Base-by-base conservation (phyloP, 2,888 invertebrate genomes). In the Hemistola chrysoprasaria region DNA sequence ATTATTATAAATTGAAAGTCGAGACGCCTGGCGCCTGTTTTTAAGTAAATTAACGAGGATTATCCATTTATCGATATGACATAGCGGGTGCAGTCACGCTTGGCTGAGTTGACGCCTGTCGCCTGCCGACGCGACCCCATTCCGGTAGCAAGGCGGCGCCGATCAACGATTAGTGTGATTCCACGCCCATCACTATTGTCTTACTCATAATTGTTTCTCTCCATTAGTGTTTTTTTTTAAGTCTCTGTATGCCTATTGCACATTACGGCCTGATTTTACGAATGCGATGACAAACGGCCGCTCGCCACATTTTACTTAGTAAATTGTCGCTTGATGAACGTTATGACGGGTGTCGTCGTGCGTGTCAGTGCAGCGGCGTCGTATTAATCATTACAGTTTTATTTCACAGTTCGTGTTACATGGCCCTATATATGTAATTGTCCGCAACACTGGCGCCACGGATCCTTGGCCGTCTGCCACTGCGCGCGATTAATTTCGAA, bases 401-500 rank as follows among this genome's bases (percentile, higher is more conserved):
- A 78, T 79, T 75, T 74, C 57, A 53, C 74, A 63, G 70, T 71
- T 80, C 76, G 59, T 57, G 62, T 83, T 81, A 72, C 81, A 67
- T 62, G 4, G 16, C 69, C 65, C 66, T 72, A 62, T 72, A 68
- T 73, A 69, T 73, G 76, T 78, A 81, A 80, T 79, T 78, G 78
- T 73, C 69, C 68, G 72, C 65, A 63, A 60, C 71, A 60, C 49
- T 59, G 82, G 83, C 85, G 84, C 84, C 85, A 75, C 71, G 47
- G 59, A 58, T 65, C 75, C 64, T 81, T 86, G 84, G 86, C 81
- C 48, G 72, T 54, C 65, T 82, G 85, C 85, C 85, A 84, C 66
- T 68, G 65, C 56, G 62, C 53, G 55, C 71, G 63, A 78, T 77
- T 75, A 73, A 73, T 78, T 77, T 67, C 59, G 61, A 71, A 71